Percentiles rank a stretch among this genome's conserved stretches.
phyloP scores from a whole-genome alignment of 2,113 vertebrate genomes.

The Rynchops niger region DNA sequence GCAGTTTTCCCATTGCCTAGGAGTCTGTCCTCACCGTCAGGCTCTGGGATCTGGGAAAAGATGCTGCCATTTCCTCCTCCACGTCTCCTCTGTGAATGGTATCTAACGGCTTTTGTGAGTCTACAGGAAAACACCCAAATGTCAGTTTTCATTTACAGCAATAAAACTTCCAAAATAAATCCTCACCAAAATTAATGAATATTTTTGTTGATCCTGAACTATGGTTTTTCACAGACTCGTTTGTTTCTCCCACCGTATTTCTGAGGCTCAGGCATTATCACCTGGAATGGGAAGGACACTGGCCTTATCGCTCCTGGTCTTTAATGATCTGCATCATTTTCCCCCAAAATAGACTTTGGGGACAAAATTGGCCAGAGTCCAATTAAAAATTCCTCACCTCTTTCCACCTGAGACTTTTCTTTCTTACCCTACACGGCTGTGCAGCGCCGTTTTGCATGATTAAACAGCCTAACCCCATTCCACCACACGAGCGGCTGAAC shows the following conservation, averaged over 20 bases:
- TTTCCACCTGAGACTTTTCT: not conserved
- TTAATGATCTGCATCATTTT: not conserved
- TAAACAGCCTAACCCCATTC: slow-evolving; percentile 1
- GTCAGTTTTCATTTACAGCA: not conserved
- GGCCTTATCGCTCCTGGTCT: not conserved
- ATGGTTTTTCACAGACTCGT: not conserved
- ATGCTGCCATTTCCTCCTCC: not conserved
- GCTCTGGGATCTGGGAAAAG: not conserved
- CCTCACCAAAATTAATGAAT: not conserved
- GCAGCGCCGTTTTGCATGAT: not conserved
- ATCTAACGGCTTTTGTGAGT: not conserved
- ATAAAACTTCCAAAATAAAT: not conserved
- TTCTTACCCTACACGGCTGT: not conserved
- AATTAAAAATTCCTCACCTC: not conserved
- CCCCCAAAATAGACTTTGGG: not conserved
- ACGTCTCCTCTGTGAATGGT: not conserved
- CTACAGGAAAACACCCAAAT: not conserved
- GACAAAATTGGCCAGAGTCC: not conserved
- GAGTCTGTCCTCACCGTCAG: not conserved
- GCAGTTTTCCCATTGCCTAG: not conserved
- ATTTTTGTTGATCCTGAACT: not conserved
- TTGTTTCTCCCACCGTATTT: not conserved
- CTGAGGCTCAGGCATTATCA: not conserved
- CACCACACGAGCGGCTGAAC: not conserved
- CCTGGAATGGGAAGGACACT: not conserved